phyloP scores from a whole-genome alignment of 2,797 vertebrate species.

The Coendou prehensilis region DNA sequence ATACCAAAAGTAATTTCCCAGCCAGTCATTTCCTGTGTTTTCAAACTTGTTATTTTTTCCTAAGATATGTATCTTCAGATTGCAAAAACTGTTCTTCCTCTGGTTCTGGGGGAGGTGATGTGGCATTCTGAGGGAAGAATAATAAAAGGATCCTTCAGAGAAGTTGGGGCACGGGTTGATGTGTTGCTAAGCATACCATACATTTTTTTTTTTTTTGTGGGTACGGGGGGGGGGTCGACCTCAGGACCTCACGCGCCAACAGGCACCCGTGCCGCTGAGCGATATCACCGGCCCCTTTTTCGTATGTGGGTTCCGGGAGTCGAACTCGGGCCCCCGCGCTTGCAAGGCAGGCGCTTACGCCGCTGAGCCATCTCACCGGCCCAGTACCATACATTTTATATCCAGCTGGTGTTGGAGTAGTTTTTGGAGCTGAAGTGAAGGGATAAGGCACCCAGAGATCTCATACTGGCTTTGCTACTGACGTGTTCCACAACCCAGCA shows the following conservation, averaged over 20 bases:
- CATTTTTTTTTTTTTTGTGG: too few relatives aligned
- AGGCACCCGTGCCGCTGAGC: too few relatives aligned
- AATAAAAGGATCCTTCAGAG: background rate
- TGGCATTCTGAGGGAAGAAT: background rate
- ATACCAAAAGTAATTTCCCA: conserved; percentile 68
- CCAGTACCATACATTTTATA: too few relatives aligned
- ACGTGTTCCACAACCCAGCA: background rate
- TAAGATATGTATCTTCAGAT: conserved; percentile 39
- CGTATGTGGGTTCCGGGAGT: too few relatives aligned
- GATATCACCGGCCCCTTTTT: too few relatives aligned
- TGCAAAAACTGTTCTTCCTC: conserved; percentile 13
- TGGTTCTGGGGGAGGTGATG: background rate
- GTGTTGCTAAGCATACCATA: background rate
- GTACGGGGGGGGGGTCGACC: too few relatives aligned
- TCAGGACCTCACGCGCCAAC: too few relatives aligned
- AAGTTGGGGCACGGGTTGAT: too few relatives aligned
- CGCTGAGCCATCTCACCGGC: too few relatives aligned
- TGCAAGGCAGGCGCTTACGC: too few relatives aligned
- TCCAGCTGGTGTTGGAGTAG: background rate
- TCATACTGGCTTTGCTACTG: background rate
- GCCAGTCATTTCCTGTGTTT: conserved; percentile 74
- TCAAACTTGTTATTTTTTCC: conserved; percentile 38
- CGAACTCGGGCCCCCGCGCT: too few relatives aligned
- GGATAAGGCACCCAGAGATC: background rate
- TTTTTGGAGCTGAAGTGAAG: background rate